Conservation (phyloP, 2,888 invertebrate genomes). For the Ochropleura plecta region DNA sequence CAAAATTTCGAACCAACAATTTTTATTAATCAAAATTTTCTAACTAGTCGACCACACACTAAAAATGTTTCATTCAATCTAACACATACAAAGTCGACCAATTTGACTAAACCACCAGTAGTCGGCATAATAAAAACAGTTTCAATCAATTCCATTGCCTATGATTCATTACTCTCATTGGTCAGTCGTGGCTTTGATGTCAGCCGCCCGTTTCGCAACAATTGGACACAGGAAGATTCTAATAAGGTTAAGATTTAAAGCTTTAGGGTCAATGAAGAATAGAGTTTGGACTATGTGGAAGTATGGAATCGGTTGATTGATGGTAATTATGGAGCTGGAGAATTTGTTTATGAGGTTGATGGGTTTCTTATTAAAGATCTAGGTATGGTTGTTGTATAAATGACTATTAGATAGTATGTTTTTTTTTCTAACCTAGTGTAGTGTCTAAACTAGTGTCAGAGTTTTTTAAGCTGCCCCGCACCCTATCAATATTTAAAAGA, state of each 20-base stretch:
- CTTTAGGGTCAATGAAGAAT: slow-evolving; percentile 78
- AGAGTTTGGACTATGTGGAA: slow-evolving; percentile 52
- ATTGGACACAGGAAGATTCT: slow-evolving; percentile 85
- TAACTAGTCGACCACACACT: slow-evolving; percentile 36
- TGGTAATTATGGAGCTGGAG: slow-evolving; percentile 10
- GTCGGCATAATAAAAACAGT: slow-evolving; percentile 74
- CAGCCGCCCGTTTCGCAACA: slow-evolving; percentile 82
- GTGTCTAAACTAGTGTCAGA: too few relatives aligned
- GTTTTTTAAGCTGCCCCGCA: too few relatives aligned
- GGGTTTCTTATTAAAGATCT: not conserved
- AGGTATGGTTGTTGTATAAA: too few relatives aligned
- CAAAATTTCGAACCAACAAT: slow-evolving; percentile 15
- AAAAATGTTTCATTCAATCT: slow-evolving; percentile 60
- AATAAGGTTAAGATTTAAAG: slow-evolving; percentile 88
- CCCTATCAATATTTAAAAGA: too few relatives aligned
- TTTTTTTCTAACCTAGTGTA: too few relatives aligned
- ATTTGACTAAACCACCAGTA: slow-evolving; percentile 66
- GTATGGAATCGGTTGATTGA: slow-evolving; percentile 45
- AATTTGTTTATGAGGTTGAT: slow-evolving; percentile 6
- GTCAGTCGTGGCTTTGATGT: slow-evolving; percentile 77
- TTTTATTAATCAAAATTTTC: slow-evolving; percentile 54
- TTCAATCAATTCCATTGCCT: slow-evolving; percentile 79
- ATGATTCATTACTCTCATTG: slow-evolving; percentile 83
- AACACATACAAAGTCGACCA: slow-evolving; percentile 61
- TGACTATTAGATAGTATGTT: too few relatives aligned